phyloP scores from a whole-genome alignment of 2,797 vertebrate genomes.

The Erethizon dorsatum region DNA sequence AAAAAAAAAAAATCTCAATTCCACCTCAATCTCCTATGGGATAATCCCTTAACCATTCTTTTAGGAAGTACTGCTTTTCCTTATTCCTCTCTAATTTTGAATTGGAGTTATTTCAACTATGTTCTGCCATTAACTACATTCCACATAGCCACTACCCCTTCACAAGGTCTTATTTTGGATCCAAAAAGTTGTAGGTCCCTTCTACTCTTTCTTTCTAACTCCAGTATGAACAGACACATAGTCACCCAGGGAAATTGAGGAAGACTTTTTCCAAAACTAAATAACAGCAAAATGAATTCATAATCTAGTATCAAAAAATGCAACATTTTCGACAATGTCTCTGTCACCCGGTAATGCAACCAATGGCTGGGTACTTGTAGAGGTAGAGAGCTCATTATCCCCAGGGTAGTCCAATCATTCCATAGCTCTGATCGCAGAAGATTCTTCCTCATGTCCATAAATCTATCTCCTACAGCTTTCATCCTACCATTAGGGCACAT shows the following conservation, averaged over 20 bases:
- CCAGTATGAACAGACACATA: neutral
- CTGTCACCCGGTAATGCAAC: neutral
- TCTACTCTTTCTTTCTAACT: constrained; percentile 20
- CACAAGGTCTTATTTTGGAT: neutral
- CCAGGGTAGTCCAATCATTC: neutral
- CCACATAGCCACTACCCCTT: neutral
- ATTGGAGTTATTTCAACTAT: neutral
- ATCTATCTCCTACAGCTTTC: neutral
- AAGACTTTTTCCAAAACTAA: constrained; percentile 23
- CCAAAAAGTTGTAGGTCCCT: neutral
- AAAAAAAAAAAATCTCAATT: neutral
- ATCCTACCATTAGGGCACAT: neutral
- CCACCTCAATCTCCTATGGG: neutral
- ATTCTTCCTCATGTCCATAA: neutral
- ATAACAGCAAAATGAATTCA: neutral
- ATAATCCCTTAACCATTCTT: neutral
- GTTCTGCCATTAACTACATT: neutral
- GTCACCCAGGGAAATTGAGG: neutral
- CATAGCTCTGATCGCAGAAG: neutral
- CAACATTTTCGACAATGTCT: neutral
- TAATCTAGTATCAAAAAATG: constrained; percentile 29
- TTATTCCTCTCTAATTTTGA: neutral
- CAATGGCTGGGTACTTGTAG: neutral
- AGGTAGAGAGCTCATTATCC: neutral
- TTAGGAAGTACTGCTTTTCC: neutral